phyloP scores from a whole-genome alignment of 2,888 invertebrate species.

The Sipha maydis region DNA sequence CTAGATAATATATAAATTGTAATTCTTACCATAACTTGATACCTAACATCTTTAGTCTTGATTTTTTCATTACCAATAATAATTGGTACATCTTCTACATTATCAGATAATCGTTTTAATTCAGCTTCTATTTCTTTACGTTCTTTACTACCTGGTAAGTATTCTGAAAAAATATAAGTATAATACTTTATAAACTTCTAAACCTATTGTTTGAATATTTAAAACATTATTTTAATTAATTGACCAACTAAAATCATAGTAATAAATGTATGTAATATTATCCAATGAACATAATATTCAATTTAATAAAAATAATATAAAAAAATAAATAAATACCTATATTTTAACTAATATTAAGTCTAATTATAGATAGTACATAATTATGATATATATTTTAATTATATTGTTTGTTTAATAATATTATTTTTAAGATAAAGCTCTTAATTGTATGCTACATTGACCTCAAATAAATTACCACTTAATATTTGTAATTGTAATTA shows the following conservation, averaged over 20 bases:
- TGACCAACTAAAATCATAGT: background rate
- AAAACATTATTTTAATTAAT: background rate
- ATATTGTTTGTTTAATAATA: slow-evolving; percentile 5
- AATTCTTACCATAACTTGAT: slow-evolving; percentile 77
- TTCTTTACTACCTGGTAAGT: slow-evolving; percentile 85
- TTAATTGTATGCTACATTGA: slow-evolving; percentile 29
- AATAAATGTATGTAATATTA: background rate
- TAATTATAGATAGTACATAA: background rate
- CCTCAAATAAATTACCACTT: slow-evolving; percentile 38
- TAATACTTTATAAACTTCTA: background rate
- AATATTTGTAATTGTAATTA: slow-evolving; percentile 35
- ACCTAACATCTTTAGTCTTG: slow-evolving; percentile 77
- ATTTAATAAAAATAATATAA: background rate
- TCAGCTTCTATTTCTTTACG: slow-evolving; percentile 78
- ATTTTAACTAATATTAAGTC: background rate
- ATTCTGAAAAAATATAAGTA: slow-evolving; percentile 68
- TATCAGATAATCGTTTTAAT: slow-evolving; percentile 74
- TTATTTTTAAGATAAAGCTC: slow-evolving; percentile 18
- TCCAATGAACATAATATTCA: too few relatives aligned
- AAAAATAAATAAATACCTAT: background rate
- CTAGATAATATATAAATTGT: background rate
- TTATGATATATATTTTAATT: slow-evolving; percentile 5
- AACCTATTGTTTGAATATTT: background rate
- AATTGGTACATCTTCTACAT: slow-evolving; percentile 89
- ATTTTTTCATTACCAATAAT: slow-evolving; percentile 94